Base-by-base conservation (phyloP, 92 coral and sea anemone species). In the Phenganax subtilis region DNA sequence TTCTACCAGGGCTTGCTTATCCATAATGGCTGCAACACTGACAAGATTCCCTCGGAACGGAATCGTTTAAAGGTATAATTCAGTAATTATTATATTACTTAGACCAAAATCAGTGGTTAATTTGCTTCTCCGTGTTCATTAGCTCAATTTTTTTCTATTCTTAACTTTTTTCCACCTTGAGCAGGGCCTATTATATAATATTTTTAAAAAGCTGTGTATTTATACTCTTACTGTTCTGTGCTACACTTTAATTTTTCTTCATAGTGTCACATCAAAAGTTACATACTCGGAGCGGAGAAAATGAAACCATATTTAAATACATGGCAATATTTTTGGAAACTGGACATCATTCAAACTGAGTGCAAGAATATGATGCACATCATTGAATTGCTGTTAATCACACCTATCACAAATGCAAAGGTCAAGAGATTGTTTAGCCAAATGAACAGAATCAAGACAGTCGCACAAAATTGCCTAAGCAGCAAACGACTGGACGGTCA, bases 321-420 rank as follows among this genome's bases (percentile, higher is more conserved):
- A 3, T 75, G 80, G 80, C 51, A 10, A 52, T 54, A 8, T 1
- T 6, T 75, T 12, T 25, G 28, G 58, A 75, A 20, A n/a, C 8
- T 10, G 44, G 29, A 52, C 11, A 55, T 12, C 80, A 10, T 75
- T 10, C 15, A 75, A 28, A 37, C 15, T 0, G 80, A 75, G 5
- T 52, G 80, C 16, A 3, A 29, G 6, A 31, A 75, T 54, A 62
- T 54, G 31, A 9, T 75, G 58, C 64, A 75, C 20, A 54, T 75
- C 62, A 51, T 75, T 51, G 62, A 75, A 9, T 75, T 75, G 64
- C 47, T 75, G 62, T 47, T 75, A 12, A 75, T 75, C 10, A 75
- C 80, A 0, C 80, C 80, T 7, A 55, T 75, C 15, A 75, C 80
- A 12, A 75, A 75, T 14, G 80, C 80, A 54, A 75, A 75, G 47